Conservation (phyloP, 2,888 invertebrate genomes). For the Candidula unifasciata region DNA sequence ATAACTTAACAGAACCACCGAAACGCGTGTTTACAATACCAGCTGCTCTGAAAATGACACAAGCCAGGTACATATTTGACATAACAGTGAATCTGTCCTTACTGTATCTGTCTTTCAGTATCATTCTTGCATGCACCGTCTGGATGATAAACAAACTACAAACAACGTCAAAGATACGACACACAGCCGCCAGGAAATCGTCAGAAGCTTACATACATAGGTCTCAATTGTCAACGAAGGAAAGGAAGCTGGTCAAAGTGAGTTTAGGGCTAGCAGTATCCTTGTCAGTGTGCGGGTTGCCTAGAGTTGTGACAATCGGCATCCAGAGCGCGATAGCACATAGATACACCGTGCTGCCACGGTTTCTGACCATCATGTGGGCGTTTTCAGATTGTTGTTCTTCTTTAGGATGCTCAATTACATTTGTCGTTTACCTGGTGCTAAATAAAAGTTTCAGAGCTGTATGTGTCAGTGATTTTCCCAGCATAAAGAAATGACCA, state of each 20-base stretch:
- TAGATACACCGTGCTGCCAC: too few species aligned
- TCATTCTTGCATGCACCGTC: background rate
- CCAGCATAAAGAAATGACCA: too few species aligned
- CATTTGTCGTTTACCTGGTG: too few species aligned
- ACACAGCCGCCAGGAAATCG: background rate
- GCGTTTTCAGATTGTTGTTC: too few species aligned
- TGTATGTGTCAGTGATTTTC: too few species aligned
- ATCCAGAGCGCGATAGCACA: too few species aligned
- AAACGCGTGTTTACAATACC: background rate
- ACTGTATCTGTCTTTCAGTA: background rate
- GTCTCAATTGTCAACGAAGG: background rate
- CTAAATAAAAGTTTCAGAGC: too few species aligned
- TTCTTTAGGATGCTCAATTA: too few species aligned
- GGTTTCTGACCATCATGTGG: too few species aligned
- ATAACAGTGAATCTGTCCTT: background rate
- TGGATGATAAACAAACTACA: too few species aligned
- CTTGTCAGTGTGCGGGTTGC: background rate
- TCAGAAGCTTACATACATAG: too few species aligned
- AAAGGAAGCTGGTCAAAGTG: slow-evolving; percentile 1
- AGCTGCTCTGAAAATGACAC: background rate
- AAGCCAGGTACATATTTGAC: background rate
- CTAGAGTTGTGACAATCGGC: background rate
- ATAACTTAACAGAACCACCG: too few species aligned
- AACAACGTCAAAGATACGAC: background rate
- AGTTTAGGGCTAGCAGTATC: background rate